A percentile compares a stretch with the other conserved stretches of the same genome.
phyloP scores from a whole-genome alignment of 2,888 invertebrate species.

The Pyralis farinalis region DNA sequence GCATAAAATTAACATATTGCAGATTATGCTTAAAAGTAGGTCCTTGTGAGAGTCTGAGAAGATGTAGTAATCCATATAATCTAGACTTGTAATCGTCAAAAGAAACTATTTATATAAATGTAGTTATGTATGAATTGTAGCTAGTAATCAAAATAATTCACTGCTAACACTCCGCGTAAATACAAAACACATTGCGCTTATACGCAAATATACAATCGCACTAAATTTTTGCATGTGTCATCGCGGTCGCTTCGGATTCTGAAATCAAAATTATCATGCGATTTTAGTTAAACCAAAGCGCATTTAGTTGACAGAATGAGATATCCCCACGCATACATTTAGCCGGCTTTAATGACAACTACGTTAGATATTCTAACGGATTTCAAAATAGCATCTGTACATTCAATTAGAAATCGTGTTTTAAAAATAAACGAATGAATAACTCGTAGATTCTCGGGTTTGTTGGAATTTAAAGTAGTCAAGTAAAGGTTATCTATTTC shows the following conservation, averaged over 20 bases:
- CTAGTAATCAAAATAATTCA: too few species aligned
- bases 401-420: slow-evolving; percentile 25
- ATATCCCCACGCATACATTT: slow-evolving; percentile 51
- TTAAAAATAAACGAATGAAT: slow-evolving; percentile 24
- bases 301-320: slow-evolving; percentile 70
- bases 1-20: too few species aligned
- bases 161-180: neutral
- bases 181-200: neutral
- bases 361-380: slow-evolving; percentile 37
- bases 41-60: too few species aligned
- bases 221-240: slow-evolving; percentile 62
- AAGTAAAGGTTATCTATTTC: neutral
- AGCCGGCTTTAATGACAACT: slow-evolving; percentile 45
- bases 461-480: slow-evolving; percentile 14
- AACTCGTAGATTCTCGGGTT: slow-evolving; percentile 7
- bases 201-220: slow-evolving; percentile 18
- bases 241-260: slow-evolving; percentile 48
- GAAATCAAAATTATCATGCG: slow-evolving; percentile 73
- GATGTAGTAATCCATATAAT: too few species aligned
- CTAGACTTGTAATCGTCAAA: too few species aligned
- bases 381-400: slow-evolving; percentile 20
- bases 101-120: too few species aligned
- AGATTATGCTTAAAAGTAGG: too few species aligned
- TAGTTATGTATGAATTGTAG: too few species aligned
- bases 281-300: slow-evolving; percentile 68